These are phyloP conservation scores for Leptinotarsa tumamoca DNA, from an alignment of 2,888 invertebrate genomes.

Conservation along the genomic window DNA sequence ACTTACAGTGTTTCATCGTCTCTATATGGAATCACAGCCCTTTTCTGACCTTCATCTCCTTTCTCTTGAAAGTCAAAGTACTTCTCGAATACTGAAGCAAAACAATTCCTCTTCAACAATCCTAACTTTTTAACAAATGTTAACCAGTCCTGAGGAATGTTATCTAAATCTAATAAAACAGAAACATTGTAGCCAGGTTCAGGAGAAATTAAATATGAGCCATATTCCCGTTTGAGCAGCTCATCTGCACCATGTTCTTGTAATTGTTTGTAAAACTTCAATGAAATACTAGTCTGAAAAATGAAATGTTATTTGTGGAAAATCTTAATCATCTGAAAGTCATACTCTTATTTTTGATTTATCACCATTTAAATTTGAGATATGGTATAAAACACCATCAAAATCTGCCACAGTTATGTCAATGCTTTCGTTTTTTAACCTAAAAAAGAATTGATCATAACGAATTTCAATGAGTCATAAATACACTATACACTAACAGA, in stretches of 20 bases:
- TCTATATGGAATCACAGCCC: constrained; percentile 98
- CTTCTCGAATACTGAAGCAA: constrained; percentile 99
- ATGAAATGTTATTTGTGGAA: constrained; percentile 26
- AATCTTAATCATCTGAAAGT: constrained; percentile 38
- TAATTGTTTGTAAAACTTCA: constrained; percentile 98
- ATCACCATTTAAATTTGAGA: constrained; percentile 96
- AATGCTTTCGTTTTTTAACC: constrained; percentile 94
- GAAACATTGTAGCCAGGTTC: constrained; percentile 97
- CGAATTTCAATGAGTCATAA: constrained; percentile 38
- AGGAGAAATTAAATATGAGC: constrained; percentile 81
- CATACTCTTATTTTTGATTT: constrained; percentile 97
- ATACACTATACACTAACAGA: background rate
- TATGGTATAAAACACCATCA: constrained; percentile 98
- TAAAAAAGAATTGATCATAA: constrained; percentile 67
- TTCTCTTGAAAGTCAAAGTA: constrained; percentile 98
- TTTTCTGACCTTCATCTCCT: constrained; percentile 89
- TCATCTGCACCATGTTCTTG: constrained; percentile 99
- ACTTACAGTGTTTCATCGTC: constrained; percentile 98
- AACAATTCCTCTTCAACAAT: constrained; percentile 96
- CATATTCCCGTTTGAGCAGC: constrained; percentile 93
- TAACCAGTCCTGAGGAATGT: constrained; percentile 91
- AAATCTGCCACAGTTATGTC: constrained; percentile 97
- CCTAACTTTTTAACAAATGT: constrained; percentile 91
- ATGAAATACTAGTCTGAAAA: constrained; percentile 93
- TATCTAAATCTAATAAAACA: constrained; percentile 91